Conservation (phyloP, 2,113 vertebrate species). For the Promerops cafer region DNA sequence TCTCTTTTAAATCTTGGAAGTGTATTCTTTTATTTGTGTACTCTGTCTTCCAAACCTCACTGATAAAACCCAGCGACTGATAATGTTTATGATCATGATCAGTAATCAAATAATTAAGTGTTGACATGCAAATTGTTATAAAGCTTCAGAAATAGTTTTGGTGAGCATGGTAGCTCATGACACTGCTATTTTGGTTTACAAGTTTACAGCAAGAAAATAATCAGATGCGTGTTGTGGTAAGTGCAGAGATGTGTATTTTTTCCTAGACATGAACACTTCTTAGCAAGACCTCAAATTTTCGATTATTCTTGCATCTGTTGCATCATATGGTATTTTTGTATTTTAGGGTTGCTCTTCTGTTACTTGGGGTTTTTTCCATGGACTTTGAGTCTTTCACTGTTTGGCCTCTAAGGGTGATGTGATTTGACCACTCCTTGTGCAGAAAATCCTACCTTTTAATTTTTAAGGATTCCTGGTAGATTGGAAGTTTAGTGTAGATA, state of each 20-base stretch:
- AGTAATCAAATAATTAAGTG: constrained; percentile 17
- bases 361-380: neutral
- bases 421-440: neutral
- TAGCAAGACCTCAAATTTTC: neutral
- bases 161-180: neutral
- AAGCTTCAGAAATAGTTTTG: constrained; percentile 9
- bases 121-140: constrained; percentile 1
- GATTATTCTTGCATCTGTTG: neutral
- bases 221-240: neutral
- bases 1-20: neutral
- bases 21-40: neutral
- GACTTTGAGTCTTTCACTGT: neutral
- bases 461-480: neutral
- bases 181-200: neutral
- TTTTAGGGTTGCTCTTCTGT: neutral
- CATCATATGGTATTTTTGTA: neutral
- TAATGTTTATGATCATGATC: neutral
- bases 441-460: neutral
- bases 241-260: neutral
- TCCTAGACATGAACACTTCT: neutral
- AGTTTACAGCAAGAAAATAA: neutral
- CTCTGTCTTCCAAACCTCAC: neutral
- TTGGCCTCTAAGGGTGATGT: neutral
- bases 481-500: neutral
- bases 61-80: neutral